Evolutionary conservation across 2,888 invertebrate species (phyloP).

Genomic region (Therioaphis trifolii): DNA sequence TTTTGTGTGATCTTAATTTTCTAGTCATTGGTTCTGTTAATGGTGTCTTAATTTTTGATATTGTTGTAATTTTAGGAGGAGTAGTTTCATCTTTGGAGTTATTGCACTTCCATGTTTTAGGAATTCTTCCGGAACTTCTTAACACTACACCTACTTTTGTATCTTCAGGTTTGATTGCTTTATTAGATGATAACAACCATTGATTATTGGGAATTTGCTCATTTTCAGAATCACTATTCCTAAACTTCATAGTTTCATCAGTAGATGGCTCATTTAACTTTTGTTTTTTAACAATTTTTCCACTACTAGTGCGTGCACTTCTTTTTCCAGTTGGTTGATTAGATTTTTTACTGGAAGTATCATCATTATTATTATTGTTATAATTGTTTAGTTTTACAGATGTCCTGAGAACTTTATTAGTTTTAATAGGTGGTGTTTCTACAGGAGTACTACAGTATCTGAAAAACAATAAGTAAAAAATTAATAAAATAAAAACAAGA

Average conservation of each 20-base stretch:
- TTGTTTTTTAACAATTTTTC: conserved; percentile 50
- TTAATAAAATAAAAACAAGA: background rate
- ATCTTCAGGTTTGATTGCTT: conserved; percentile 42
- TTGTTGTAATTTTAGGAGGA: conserved; percentile 29
- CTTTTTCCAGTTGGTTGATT: conserved; percentile 27
- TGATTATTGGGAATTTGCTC: conserved; percentile 32
- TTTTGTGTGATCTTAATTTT: conserved; percentile 59
- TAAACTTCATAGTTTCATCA: conserved; percentile 20
- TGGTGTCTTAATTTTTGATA: conserved; percentile 59
- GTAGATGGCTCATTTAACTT: conserved; percentile 18
- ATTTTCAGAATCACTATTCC: conserved; percentile 60
- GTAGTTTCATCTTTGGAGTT: conserved; percentile 30
- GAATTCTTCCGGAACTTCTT: conserved; percentile 58
- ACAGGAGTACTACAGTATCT: conserved; percentile 37
- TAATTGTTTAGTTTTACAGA: conserved; percentile 55
- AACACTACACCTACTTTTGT: conserved; percentile 50
- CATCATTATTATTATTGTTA: conserved; percentile 16
- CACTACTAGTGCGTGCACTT: conserved; percentile 38
- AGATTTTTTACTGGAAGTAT: conserved; percentile 22
- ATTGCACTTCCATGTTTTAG: conserved; percentile 40
- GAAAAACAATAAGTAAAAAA: background rate
- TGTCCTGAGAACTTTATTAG: conserved; percentile 58
- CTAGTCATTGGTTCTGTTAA: conserved; percentile 58
- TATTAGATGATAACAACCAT: conserved; percentile 37
- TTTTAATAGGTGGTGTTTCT: conserved; percentile 41